Base-by-base conservation (phyloP, 2,797 vertebrate species). In the Myiotriccus ornatus region DNA sequence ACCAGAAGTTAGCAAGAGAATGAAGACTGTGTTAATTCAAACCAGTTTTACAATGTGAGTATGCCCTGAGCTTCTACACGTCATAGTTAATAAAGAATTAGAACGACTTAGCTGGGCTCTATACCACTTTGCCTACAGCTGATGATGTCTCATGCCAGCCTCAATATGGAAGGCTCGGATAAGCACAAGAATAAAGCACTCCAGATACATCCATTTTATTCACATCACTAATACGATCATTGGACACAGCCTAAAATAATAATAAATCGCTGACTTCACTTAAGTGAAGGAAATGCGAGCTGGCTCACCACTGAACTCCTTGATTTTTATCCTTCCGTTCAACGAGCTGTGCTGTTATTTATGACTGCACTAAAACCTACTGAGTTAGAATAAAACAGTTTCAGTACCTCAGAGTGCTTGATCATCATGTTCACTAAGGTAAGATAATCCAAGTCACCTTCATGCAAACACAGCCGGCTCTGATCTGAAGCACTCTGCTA, bases 371-470 rank as follows among this genome's bases (percentile, higher is more conserved):
- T 95, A 94, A 93, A 96, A 95, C 56, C 32, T 21, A 94, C 73
- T 62, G 81, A 89, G 87, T 91, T 85, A 90, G 88, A 92, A 91
- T 87, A 97, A 92, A 97, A 37, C 63, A 93, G 94, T 92, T 81
- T 75, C 69, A 85, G 94, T 91, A 82, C 64, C 74, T 95, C 87
- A 23, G 94, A 84, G 28, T 27, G 84, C 84, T 84, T 53, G 73
- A 93, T 89, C 96, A 97, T 88, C 80, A 73, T 64, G 80, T 92
- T 85, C 4, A 23, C 91, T 86, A 77, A 87, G 87, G 85, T 85
- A 97, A 96, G 25, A 97, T 89, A 95, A 95, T 90, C 87, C 84
- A 94, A 97, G 96, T 98, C 97, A 98, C 97, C 96, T 98, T 98
- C 97, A 97, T 75, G 96, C 92, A 97, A 96, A 95, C 67, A 65